Evolutionary conservation across 1,140 invertebrate genomes (phyloP), one percentile per base, ranked within the genome.

Genomic region (Phymorhynchus buccinoides): DNA sequence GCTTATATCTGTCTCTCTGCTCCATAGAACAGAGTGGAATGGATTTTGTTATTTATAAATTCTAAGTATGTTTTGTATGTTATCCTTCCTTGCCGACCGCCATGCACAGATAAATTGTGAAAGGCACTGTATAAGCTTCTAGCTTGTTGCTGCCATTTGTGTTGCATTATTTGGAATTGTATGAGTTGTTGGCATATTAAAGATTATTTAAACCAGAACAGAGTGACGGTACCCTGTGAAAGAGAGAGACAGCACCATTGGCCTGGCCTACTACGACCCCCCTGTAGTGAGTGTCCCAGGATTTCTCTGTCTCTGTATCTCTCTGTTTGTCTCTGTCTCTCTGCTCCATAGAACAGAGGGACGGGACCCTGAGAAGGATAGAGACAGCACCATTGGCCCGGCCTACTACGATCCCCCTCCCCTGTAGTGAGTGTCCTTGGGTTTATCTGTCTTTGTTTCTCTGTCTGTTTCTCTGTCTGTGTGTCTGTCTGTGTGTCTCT

Each of bases 201-300:
- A n/a, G n/a, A n/a, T n/a, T n/a, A n/a, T n/a, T n/a, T n/a, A n/a
- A n/a, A n/a, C 93, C 93, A 85, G 93, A 94, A 84, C 91, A n/a
- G n/a, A n/a, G n/a, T n/a, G 92, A 93, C 88, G 93, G 93, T 14
- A 91, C 89, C 7, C 84, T 94, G 12, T 90, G 91, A 83, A 92
- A 91, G 87, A 93, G 52, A 90, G 88, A 85, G 93, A 94, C 83
- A 84, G 78, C 12, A 87, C 89, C 22, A 71, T 94, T 18, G 93
- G 93, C 35, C 93, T 93, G 44, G 93, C 93, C 12, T 94, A 88
- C 85, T 94, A 94, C 86, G 89, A 88, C 68, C 88, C 90, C 52
- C 79, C 82, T n/a, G 78, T 86, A 83, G 91, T 92, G 86, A 87
- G 90, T 89, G 41, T 27, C n/a, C 48, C 39, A 39, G 35, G 62